Percentiles rank a stretch among this genome's conserved stretches.
phyloP scores from a whole-genome alignment of 30 jellyfish, hydroid and myxozoan species.

The Chrysaora quinquecirrha region DNA sequence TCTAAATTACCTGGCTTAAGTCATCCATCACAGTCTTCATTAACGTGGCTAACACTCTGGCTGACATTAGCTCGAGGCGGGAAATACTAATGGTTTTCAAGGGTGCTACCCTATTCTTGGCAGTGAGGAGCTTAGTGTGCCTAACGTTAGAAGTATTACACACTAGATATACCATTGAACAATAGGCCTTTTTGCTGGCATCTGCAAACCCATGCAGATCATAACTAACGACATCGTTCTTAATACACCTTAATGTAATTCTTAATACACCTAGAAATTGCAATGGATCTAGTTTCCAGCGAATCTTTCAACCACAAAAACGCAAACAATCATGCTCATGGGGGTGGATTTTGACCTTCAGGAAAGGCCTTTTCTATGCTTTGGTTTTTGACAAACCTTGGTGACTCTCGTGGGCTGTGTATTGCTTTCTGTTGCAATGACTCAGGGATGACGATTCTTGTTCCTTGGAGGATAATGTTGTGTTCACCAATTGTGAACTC shows the following conservation, averaged over 20 bases:
- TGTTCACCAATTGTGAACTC: conserved; percentile 47
- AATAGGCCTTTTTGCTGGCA: conserved; percentile 28
- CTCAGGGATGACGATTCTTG: no score
- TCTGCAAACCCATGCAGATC: conserved; percentile 11
- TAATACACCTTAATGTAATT: not conserved
- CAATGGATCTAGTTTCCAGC: not conserved
- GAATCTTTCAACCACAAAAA: no score
- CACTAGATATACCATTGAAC: conserved; percentile 30
- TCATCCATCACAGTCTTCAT: conserved; percentile 15
- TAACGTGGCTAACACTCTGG: conserved; percentile 5
- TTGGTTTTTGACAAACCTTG: conserved; percentile 26
- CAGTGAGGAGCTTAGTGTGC: conserved; percentile 4
- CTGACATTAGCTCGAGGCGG: conserved; percentile 27
- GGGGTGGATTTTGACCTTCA: no score
- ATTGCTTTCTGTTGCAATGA: no score
- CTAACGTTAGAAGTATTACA: conserved; percentile 10
- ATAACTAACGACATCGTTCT: not conserved
- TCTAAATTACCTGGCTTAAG: not conserved
- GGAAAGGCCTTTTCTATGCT: no score
- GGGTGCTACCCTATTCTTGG: conserved; percentile 47
- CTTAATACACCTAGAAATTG: not conserved
- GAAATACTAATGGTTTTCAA: conserved; percentile 4
- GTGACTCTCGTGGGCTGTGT: no score
- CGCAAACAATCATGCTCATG: no score
- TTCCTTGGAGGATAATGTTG: no score